Percentiles rank a stretch among this genome's conserved stretches.
Conservation (phyloP, 1,140 invertebrate species). For the Globodera rostochiensis region DNA sequence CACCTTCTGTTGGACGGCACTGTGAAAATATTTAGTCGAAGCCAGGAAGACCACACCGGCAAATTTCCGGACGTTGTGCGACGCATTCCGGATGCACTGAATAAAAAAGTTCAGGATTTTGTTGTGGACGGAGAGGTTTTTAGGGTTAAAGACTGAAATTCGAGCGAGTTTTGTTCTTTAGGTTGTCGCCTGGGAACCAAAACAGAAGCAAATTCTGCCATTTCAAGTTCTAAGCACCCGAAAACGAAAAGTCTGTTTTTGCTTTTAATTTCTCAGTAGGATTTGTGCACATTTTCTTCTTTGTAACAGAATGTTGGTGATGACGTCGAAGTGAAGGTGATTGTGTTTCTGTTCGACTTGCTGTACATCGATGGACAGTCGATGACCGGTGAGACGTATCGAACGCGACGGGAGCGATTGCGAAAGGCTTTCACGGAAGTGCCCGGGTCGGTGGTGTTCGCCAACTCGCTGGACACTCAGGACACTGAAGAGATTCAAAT, state of each 20-base stretch:
- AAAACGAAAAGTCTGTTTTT: constrained; percentile 81
- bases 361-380: constrained; percentile 88
- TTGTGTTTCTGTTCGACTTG: constrained; percentile 95
- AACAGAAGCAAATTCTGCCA: constrained; percentile 86
- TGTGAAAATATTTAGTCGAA: constrained; percentile 86
- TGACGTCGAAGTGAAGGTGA: constrained; percentile 94
- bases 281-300: constrained; percentile 19
- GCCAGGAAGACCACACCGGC: constrained; percentile 95
- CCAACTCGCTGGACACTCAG: constrained; percentile 79
- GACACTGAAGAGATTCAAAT: constrained; percentile 88
- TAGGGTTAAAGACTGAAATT: neutral
- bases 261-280: neutral
- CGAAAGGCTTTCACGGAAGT: constrained; percentile 68
- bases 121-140: constrained; percentile 85
- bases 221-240: constrained; percentile 95
- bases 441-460: constrained; percentile 86
- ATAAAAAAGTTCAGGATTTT: constrained; percentile 72
- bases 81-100: constrained; percentile 69
- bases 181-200: constrained; percentile 86
- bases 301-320: constrained; percentile 52
- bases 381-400: constrained; percentile 80
- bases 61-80: constrained; percentile 95
- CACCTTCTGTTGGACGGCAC: constrained; percentile 73
- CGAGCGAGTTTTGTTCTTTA: neutral
- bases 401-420: constrained; percentile 77